Evolutionary conservation across 2,113 vertebrate species (phyloP).

Genomic region (Syngnathus scovelli): DNA sequence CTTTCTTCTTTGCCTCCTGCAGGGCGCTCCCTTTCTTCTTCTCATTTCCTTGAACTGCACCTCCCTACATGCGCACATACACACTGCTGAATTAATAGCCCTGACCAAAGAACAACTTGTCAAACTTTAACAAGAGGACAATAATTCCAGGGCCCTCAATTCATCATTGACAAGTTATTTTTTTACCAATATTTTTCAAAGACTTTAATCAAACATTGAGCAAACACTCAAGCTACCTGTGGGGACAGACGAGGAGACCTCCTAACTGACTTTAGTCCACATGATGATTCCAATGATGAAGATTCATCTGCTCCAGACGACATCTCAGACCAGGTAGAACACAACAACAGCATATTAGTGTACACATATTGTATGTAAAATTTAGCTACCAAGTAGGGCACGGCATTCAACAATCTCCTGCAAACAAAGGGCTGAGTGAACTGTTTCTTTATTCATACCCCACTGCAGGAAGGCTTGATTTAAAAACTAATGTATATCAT

Average conservation of each 20-base stretch:
- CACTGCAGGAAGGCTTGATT: too few relatives aligned
- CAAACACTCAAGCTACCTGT: conserved; percentile 31
- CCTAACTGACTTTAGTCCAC: conserved; percentile 39
- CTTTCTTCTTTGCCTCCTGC: conserved; percentile 56
- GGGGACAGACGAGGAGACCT: conserved; percentile 50
- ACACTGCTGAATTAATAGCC: neutral
- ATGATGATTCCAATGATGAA: conserved; percentile 21
- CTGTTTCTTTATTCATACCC: too few relatives aligned
- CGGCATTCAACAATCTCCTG: too few relatives aligned
- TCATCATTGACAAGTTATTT: neutral
- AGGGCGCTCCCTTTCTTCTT: conserved; percentile 21
- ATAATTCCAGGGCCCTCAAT: too few relatives aligned
- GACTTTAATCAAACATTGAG: neutral
- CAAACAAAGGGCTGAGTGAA: too few relatives aligned
- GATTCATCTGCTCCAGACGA: conserved; percentile 32
- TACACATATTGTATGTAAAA: neutral
- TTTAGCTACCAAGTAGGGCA: too few relatives aligned
- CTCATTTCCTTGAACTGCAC: conserved; percentile 6
- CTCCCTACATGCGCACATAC: neutral
- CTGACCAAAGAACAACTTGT: neutral
- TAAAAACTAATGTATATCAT: too few relatives aligned
- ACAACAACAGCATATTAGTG: neutral
- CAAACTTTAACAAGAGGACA: neutral
- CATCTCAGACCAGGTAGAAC: conserved; percentile 30
- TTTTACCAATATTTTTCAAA: neutral